Conservation (phyloP, 2,113 vertebrate species). For the Lasiurus cinereus region DNA sequence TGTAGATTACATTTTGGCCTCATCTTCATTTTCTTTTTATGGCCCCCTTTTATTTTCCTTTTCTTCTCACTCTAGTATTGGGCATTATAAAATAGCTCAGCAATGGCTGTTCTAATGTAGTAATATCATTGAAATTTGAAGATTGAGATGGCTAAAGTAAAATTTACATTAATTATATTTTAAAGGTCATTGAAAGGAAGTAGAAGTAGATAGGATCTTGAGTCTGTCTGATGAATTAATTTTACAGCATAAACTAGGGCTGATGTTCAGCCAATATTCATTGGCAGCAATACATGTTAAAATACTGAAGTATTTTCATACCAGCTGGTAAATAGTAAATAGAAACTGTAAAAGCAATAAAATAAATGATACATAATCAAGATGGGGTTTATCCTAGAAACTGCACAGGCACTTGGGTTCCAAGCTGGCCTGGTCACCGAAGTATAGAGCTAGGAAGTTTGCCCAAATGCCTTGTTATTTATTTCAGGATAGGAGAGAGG, state of each 20-base stretch:
- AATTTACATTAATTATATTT: constrained; percentile 11
- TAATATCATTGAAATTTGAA: constrained; percentile 33
- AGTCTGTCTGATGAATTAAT: constrained; percentile 33
- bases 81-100: constrained; percentile 36
- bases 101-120: constrained; percentile 4
- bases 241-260: constrained; percentile 17
- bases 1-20: constrained; percentile 65
- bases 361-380: neutral
- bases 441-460: constrained; percentile 7
- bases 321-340: constrained; percentile 40
- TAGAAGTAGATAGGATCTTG: constrained; percentile 31
- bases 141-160: constrained; percentile 22
- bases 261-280: neutral
- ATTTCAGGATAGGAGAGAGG: neutral
- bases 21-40: constrained; percentile 61
- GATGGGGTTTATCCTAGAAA: constrained; percentile 44
- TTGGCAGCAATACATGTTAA: neutral
- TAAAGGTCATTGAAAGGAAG: constrained; percentile 1
- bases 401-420: neutral
- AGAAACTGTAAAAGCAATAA: constrained; percentile 37
- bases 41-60: constrained; percentile 43
- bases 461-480: constrained; percentile 2
- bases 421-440: neutral
- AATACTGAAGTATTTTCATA: constrained; percentile 21
- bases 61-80: neutral